A percentile compares a stretch with the other conserved stretches of the same genome.
These are phyloP conservation scores for Eupithecia centaureata DNA, from an alignment of 2,888 invertebrate genomes.

Conservation along the genomic window DNA sequence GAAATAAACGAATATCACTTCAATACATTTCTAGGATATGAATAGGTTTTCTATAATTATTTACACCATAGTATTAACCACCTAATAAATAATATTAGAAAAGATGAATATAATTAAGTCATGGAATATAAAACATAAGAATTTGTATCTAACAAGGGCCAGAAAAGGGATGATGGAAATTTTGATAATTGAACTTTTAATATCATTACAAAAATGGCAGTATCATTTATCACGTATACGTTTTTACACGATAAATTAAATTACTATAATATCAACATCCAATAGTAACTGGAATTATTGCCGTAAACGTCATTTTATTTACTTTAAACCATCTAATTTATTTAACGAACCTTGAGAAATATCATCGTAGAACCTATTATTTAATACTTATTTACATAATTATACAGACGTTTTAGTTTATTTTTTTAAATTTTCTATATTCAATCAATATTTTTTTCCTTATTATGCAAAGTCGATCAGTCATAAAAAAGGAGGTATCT, in stretches of 20 bases:
- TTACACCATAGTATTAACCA: conserved; percentile 43
- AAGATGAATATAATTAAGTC: conserved; percentile 7
- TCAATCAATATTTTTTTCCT: background rate
- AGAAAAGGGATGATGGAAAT: conserved; percentile 18
- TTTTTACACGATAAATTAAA: conserved; percentile 58
- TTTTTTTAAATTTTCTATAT: background rate
- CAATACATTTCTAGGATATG: conserved; percentile 80
- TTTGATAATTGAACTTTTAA: conserved; percentile 54
- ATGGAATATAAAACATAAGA: conserved; percentile 5
- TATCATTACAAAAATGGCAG: conserved; percentile 76
- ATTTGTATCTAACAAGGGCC: conserved; percentile 6
- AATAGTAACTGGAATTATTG: conserved; percentile 65
- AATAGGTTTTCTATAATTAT: conserved; percentile 63
- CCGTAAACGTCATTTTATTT: conserved; percentile 52
- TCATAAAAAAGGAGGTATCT: conserved; percentile 12
- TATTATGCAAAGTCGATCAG: conserved; percentile 38
- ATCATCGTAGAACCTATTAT: conserved; percentile 29
- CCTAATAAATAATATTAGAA: background rate
- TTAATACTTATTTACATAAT: conserved; percentile 31
- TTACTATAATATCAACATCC: conserved; percentile 48
- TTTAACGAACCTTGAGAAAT: conserved; percentile 41
- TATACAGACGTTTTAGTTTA: background rate
- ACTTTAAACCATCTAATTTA: conserved; percentile 25
- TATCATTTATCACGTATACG: conserved; percentile 75
- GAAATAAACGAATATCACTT: conserved; percentile 80